Conservation (phyloP, 2,797 vertebrate genomes). For the Anguilla anguilla region DNA sequence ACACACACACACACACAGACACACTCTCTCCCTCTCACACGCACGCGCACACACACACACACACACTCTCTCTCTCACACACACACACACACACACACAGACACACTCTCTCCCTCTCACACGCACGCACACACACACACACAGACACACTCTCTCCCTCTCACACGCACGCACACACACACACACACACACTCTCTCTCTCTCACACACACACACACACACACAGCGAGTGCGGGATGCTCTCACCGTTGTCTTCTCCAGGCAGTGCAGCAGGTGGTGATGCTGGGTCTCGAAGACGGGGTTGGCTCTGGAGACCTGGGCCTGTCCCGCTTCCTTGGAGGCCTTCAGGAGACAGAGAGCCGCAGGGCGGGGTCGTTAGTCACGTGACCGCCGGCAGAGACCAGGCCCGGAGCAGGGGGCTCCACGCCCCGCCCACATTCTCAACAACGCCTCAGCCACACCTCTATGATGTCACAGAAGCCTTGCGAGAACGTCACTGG, state of each 20-base stretch:
- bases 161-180: neutral
- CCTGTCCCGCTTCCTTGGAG: conserved; percentile 84
- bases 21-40: too few relatives aligned
- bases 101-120: too few relatives aligned
- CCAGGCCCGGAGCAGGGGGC: neutral
- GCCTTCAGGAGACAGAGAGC: conserved; percentile 74
- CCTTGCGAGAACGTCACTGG: conserved; percentile 42
- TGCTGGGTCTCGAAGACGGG: conserved; percentile 87
- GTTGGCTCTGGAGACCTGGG: conserved; percentile 83
- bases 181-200: neutral
- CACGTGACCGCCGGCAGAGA: conserved; percentile 31
- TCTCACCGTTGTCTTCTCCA: conserved; percentile 96
- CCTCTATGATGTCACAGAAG: conserved; percentile 7
- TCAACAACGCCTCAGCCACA: conserved; percentile 39
- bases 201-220: neutral
- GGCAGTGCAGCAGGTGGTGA: conserved; percentile 92
- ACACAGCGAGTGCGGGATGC: conserved; percentile 24
- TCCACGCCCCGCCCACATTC: conserved; percentile 28
- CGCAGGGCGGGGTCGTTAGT: conserved; percentile 34
- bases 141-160: neutral
- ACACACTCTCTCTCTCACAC: too few relatives aligned
- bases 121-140: neutral
- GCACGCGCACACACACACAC: too few relatives aligned
- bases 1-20: too few relatives aligned
- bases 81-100: too few relatives aligned